A percentile compares a stretch with the other conserved stretches of the same genome.
Evolutionary conservation across 2,888 invertebrate species (phyloP).

Genomic region (Conomelus anceps): DNA sequence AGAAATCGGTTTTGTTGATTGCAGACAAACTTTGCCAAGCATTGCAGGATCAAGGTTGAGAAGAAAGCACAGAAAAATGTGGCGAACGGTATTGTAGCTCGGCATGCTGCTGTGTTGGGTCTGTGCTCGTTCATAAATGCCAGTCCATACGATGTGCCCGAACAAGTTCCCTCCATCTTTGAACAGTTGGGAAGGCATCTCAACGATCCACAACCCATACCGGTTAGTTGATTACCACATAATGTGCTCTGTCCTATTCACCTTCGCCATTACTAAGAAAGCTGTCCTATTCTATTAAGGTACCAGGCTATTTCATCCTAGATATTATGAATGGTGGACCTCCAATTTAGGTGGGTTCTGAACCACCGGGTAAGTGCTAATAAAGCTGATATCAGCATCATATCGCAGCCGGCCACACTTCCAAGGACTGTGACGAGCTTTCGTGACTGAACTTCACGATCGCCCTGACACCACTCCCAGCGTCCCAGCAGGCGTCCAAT

Average conservation of each 20-base stretch:
- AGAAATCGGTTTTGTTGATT: constrained; percentile 30
- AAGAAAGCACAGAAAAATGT: constrained; percentile 34
- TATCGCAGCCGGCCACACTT: background rate
- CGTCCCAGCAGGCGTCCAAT: too few species aligned
- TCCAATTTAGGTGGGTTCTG: too few species aligned
- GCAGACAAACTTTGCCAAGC: constrained; percentile 52
- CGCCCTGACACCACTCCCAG: too few species aligned
- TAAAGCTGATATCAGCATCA: too few species aligned
- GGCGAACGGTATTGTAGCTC: constrained; percentile 43
- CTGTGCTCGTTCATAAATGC: constrained; percentile 81
- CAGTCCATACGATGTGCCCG: constrained; percentile 79
- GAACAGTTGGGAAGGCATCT: constrained; percentile 71
- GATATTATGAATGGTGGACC: too few species aligned
- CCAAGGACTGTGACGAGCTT: too few species aligned
- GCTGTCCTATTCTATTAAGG: too few species aligned
- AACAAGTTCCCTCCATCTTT: constrained; percentile 69
- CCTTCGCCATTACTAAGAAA: background rate
- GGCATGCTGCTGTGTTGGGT: constrained; percentile 82
- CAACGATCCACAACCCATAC: constrained; percentile 82
- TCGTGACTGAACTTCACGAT: too few species aligned
- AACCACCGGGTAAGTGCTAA: too few species aligned
- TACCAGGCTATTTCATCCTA: too few species aligned
- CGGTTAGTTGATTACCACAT: constrained; percentile 58
- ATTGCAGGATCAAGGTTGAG: constrained; percentile 43
- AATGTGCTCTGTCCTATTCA: background rate